Conservation (phyloP, 2,113 vertebrate species). For the Muntiacus muntjak region DNA sequence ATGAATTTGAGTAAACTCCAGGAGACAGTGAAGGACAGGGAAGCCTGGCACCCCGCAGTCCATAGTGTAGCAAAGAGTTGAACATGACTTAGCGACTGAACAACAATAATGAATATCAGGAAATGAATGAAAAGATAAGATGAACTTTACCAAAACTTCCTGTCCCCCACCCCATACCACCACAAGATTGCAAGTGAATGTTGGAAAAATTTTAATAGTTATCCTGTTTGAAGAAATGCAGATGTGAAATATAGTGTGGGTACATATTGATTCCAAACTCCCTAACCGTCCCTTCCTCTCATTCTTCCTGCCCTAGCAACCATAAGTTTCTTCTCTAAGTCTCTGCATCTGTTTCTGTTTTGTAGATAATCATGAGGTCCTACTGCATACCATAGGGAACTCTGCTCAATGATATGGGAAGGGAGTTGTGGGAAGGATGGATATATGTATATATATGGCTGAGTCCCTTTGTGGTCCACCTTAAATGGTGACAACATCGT, state of each 20-base stretch:
- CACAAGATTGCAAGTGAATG: background rate
- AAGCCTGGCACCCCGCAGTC: background rate
- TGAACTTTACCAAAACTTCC: background rate
- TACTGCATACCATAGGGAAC: background rate
- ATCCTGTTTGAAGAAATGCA: background rate
- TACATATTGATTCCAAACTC: background rate
- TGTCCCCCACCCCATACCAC: background rate
- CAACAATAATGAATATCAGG: background rate
- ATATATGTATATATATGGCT: background rate
- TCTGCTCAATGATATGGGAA: background rate
- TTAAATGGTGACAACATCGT: background rate
- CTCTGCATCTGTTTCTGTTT: background rate
- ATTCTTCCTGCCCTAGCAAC: background rate
- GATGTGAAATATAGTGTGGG: background rate
- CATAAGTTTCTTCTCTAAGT: background rate
- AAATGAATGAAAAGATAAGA: background rate
- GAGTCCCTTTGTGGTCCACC: background rate
- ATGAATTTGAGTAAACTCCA: background rate
- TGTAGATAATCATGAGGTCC: background rate
- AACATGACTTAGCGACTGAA: background rate
- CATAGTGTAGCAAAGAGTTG: background rate
- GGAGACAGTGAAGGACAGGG: background rate
- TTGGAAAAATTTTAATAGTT: too few species aligned
- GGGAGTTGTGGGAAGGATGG: background rate
- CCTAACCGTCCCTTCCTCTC: background rate